Evolutionary conservation across 1,140 invertebrate genomes (phyloP).

Genomic region (Watersipora subatra): DNA sequence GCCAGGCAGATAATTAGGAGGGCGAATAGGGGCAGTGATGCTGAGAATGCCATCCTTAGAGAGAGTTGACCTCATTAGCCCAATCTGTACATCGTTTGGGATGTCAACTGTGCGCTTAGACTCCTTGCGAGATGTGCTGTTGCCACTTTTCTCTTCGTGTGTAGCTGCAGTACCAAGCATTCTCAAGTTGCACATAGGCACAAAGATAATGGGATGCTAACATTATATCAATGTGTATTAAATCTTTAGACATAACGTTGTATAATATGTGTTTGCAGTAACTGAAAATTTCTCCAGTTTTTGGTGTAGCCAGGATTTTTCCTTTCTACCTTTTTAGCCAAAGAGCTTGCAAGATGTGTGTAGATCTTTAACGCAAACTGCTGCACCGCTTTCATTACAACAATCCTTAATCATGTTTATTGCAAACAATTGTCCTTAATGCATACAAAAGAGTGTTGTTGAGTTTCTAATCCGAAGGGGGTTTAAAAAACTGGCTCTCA

Average conservation of each 20-base stretch:
- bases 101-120: slow-evolving; percentile 36
- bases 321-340: no score
- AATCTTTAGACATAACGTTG: no score
- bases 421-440: no score
- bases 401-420: no score
- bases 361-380: no score
- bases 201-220: not conserved
- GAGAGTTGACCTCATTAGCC: slow-evolving; percentile 26
- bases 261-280: not conserved
- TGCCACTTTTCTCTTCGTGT: slow-evolving; percentile 25
- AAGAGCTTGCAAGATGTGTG: no score
- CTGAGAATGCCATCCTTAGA: slow-evolving; percentile 33
- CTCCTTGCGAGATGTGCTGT: slow-evolving; percentile 27
- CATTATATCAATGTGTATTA: no score
- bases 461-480: no score
- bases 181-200: not conserved
- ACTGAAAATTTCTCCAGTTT: not conserved
- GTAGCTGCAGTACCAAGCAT: not conserved
- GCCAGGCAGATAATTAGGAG: slow-evolving; percentile 6
- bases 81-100: slow-evolving; percentile 29
- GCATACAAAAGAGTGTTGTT: no score
- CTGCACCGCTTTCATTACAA: no score
- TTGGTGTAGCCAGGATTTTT: no score
- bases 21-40: slow-evolving; percentile 26
- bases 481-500: no score